Evolutionary conservation across 2,113 vertebrate species (phyloP).

Genomic region (Neodon shergylaensis): DNA sequence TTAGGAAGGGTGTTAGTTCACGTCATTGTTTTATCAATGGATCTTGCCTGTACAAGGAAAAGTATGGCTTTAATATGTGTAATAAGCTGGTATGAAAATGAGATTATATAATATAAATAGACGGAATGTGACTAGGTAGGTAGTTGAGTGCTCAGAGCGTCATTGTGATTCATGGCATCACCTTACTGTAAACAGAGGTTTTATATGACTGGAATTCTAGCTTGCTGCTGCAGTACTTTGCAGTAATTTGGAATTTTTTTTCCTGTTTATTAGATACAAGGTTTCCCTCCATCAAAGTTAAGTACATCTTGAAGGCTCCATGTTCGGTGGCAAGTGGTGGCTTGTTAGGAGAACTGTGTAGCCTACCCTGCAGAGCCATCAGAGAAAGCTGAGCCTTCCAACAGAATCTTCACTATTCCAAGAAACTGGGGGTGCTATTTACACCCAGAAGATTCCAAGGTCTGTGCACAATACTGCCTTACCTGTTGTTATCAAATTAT

Average conservation of each 20-base stretch:
- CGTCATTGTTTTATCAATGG: conserved; percentile 90
- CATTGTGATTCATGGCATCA: conserved; percentile 78
- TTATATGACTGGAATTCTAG: conserved; percentile 79
- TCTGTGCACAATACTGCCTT: not conserved
- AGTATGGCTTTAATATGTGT: conserved; percentile 86
- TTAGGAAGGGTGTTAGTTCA: conserved; percentile 89
- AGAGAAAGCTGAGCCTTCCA: not conserved
- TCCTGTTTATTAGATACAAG: conserved; percentile 75
- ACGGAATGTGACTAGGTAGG: conserved; percentile 72
- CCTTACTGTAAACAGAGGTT: conserved; percentile 83
- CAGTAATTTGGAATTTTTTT: conserved; percentile 79
- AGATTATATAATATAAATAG: conserved; percentile 79
- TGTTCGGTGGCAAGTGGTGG: conserved; percentile 54
- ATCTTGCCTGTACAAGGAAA: conserved; percentile 84
- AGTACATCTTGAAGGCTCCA: conserved; percentile 68
- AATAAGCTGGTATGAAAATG: conserved; percentile 85
- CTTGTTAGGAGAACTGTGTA: conserved; percentile 70
- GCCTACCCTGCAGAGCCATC: not conserved
- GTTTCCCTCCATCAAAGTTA: conserved; percentile 77
- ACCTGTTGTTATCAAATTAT: conserved; percentile 15
- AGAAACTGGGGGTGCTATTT: not conserved
- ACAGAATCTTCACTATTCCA: conserved; percentile 33
- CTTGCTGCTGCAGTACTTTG: conserved; percentile 77
- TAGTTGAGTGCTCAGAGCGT: conserved; percentile 73
- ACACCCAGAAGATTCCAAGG: not conserved